Evolutionary conservation across 2,113 vertebrate species (phyloP).

Genomic region (Mormyrus iriodes): DNA sequence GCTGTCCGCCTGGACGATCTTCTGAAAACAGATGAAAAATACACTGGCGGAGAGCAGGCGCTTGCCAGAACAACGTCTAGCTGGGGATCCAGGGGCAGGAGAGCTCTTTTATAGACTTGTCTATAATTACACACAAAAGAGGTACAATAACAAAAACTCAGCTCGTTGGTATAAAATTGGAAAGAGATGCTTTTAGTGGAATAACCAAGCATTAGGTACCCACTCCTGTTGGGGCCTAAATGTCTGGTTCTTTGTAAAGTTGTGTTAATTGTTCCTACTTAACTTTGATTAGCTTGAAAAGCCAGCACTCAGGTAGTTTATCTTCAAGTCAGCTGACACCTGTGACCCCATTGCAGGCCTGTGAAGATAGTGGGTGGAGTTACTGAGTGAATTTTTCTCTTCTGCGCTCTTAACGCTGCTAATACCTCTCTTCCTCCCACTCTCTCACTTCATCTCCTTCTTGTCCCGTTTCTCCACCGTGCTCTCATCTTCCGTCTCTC

Average conservation of each 20-base stretch:
- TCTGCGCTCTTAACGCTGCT: neutral
- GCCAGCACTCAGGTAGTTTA: neutral
- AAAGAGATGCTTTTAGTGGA: neutral
- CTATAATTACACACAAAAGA: neutral
- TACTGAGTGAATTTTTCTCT: neutral
- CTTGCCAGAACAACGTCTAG: neutral
- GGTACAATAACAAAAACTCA: neutral
- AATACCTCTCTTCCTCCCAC: neutral
- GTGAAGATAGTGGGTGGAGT: neutral
- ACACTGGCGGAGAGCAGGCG: too few species aligned
- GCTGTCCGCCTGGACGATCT: neutral
- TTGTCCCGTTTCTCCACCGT: neutral
- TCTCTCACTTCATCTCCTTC: neutral
- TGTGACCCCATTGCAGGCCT: neutral
- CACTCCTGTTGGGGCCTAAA: neutral
- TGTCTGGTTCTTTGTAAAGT: neutral
- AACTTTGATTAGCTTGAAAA: neutral
- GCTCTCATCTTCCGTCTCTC: neutral
- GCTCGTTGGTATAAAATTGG: neutral
- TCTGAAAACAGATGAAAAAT: neutral
- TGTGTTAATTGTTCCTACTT: neutral
- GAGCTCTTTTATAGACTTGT: neutral
- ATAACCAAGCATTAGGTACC: neutral
- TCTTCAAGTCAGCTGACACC: neutral
- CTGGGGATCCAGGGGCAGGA: neutral